Evolutionary conservation across 2,888 invertebrate genomes (phyloP).

Genomic region (Aphodius sticticus): DNA sequence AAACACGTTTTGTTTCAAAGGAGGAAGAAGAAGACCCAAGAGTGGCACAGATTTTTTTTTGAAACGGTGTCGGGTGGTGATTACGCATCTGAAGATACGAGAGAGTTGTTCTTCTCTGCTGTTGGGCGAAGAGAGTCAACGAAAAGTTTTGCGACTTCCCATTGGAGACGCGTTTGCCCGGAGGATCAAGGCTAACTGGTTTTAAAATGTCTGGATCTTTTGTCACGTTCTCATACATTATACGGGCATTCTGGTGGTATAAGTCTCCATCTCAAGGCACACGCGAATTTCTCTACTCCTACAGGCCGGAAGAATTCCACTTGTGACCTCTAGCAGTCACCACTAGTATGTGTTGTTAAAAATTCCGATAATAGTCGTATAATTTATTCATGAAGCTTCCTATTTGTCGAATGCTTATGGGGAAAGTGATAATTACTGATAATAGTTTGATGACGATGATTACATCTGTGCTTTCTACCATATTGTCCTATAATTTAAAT

Average conservation of each 20-base stretch:
- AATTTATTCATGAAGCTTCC: no score
- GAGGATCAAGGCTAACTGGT: conserved; percentile 28
- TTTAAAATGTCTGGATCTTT: conserved; percentile 20
- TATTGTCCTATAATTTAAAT: no score
- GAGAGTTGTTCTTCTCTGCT: background rate
- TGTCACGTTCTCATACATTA: conserved; percentile 18
- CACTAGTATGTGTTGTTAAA: background rate
- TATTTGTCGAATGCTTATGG: no score
- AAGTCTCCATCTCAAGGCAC: background rate
- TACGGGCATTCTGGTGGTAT: background rate
- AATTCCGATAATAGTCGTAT: no score
- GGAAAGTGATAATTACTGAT: no score
- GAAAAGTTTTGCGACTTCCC: background rate
- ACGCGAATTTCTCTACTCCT: conserved; percentile 4
- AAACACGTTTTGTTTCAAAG: background rate
- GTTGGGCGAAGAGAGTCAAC: background rate
- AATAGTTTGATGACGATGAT: no score
- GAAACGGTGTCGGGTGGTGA: background rate
- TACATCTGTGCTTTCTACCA: no score
- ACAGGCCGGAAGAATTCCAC: background rate
- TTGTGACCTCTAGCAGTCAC: background rate
- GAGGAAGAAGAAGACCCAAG: background rate
- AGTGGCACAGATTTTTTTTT: background rate
- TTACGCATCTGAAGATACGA: background rate
- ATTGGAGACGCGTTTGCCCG: background rate